phyloP scores from a whole-genome alignment of 2,113 vertebrate genomes.

The Tylochromis polylepis region DNA sequence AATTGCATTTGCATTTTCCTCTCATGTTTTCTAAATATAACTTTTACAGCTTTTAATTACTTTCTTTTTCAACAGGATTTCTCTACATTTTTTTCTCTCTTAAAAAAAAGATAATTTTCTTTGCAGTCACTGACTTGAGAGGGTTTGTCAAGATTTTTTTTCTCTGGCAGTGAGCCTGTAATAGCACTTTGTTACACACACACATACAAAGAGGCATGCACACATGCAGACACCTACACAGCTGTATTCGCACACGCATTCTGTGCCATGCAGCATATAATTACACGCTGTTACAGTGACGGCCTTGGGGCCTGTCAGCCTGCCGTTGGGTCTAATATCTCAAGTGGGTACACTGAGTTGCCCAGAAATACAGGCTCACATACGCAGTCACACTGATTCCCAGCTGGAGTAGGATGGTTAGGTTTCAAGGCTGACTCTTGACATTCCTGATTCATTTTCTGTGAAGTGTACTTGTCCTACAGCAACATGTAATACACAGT shows the following conservation, averaged over 20 bases:
- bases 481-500: slow-evolving; percentile 3
- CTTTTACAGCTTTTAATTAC: slow-evolving; percentile 27
- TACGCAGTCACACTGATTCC: neutral
- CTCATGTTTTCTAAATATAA: slow-evolving; percentile 41
- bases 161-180: neutral
- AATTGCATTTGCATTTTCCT: slow-evolving; percentile 48
- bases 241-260: neutral
- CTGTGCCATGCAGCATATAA: neutral
- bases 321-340: neutral
- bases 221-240: neutral
- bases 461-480: slow-evolving; percentile 2
- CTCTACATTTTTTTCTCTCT: neutral
- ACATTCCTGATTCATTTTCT: slow-evolving; percentile 10
- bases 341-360: neutral
- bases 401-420: neutral
- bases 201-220: neutral
- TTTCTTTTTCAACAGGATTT: neutral
- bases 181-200: neutral
- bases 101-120: neutral
- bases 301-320: slow-evolving; percentile 15
- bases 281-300: slow-evolving; percentile 15
- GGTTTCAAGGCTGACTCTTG: slow-evolving; percentile 5
- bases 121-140: neutral
- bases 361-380: neutral
- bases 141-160: neutral